Evolutionary conservation across 2,888 invertebrate genomes (phyloP), one percentile per base, ranked within the genome.

Genomic region (Hyppa rectilinea): DNA sequence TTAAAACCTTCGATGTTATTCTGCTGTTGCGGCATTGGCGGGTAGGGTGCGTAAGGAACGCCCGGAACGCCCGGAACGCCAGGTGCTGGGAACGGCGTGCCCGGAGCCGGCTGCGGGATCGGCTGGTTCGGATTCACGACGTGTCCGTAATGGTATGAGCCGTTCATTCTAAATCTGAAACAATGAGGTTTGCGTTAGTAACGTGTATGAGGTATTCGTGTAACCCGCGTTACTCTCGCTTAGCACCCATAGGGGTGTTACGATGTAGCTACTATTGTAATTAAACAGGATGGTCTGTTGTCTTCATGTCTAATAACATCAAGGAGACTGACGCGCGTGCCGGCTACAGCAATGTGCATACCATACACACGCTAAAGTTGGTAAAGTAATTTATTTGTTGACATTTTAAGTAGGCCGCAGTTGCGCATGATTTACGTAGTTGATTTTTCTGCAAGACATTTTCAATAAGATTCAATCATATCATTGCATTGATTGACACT

Each of bases 121-220:
- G 60, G 59, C 36, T 59, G 69, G 31, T 36, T 70, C 17, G 58
- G 62, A 58, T 62, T 52, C 17, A 52, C 12, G 12, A 55, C 59
- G 29, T 59, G 59, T n/a, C 45, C 59, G 14, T 59, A 45, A 31
- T 52, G 17, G 29, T 59, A 45, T 0, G 59, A 59, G 9, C 92
- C 92, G 71, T 91, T 91, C n/a, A 88, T 84, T 29, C 79, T 34
- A 49, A 64, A 78, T 52, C 78, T 78, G 64, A 29, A 71, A 76
- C 43, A 43, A 53, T 20, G 2, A 9, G 17, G n/a, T 31, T 26
- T 53, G 43, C 29, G 50, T 64, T 59, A 64, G 23, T 14, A 20
- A 59, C 14, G n/a, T 52, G 4, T 55, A 23, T 9, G 55, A 34
- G 9, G 17, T 4, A 31, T 31, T 53, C n/a, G 31, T 12, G 31